A percentile compares a stretch with the other conserved stretches of the same genome.
Evolutionary conservation across 2,888 invertebrate genomes (phyloP).

Genomic region (Apeira syringaria): DNA sequence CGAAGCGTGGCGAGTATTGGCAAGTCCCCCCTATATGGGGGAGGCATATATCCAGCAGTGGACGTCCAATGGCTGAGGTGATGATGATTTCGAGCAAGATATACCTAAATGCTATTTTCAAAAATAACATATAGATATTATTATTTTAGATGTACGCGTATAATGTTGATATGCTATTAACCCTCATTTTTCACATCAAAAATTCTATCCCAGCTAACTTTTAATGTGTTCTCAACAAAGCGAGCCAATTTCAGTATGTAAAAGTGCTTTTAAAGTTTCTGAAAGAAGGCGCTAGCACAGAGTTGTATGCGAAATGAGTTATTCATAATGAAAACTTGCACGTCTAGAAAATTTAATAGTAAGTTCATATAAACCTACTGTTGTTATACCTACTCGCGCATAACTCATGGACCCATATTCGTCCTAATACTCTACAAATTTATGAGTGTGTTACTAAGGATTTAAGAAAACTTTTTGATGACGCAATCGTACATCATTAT

Average conservation of each 20-base stretch:
- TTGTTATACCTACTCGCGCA: no score
- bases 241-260: conserved; percentile 41
- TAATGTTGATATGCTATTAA: background rate
- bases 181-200: conserved; percentile 6
- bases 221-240: conserved; percentile 41
- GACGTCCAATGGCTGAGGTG: no score
- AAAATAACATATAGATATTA: no score
- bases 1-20: no score
- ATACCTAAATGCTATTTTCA: no score
- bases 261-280: conserved; percentile 38
- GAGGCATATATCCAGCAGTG: no score
- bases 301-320: conserved; percentile 35
- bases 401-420: background rate
- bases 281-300: conserved; percentile 33
- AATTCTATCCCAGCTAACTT: conserved; percentile 36
- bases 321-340: conserved; percentile 29
- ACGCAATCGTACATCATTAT: conserved; percentile 20
- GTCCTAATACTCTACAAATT: conserved; percentile 2
- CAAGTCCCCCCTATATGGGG: no score
- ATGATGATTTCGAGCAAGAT: no score
- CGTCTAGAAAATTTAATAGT: conserved; percentile 18
- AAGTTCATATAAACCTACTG: conserved; percentile 10
- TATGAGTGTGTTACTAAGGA: conserved; percentile 7
- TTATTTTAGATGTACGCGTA: no score
- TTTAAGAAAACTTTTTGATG: conserved; percentile 15